A percentile compares a stretch with the other conserved stretches of the same genome.
phyloP scores from a whole-genome alignment of 2,888 invertebrate genomes.

The Pseudeuparius sepicola region DNA sequence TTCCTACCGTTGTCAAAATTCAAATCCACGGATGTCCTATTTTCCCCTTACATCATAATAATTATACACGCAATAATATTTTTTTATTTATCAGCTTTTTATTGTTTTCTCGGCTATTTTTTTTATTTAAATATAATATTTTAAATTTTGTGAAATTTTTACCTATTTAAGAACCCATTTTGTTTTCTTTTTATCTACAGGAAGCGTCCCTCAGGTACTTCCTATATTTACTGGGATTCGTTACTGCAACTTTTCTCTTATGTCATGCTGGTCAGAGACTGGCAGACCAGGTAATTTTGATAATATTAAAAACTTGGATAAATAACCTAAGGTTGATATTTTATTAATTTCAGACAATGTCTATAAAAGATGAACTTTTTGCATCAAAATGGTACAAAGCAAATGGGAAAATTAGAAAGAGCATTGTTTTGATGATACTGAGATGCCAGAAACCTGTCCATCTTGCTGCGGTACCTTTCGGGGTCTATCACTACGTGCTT shows the following conservation, averaged over 20 bases:
- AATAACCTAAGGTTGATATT: too few species aligned
- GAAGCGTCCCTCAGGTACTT: constrained; percentile 13
- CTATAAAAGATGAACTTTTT: constrained; percentile 12
- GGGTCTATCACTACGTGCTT: constrained; percentile 12
- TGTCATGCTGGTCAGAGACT: constrained; percentile 14
- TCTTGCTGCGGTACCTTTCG: constrained; percentile 13
- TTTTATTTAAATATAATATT: too few species aligned
- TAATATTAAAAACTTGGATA: too few species aligned
- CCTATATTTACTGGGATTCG: constrained; percentile 14
- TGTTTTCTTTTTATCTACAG: too few species aligned
- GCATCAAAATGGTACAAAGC: constrained; percentile 11
- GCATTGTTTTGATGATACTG: constrained; percentile 9
- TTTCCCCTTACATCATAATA: too few species aligned
- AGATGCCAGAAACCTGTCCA: constrained; percentile 13
- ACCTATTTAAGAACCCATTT: too few species aligned
- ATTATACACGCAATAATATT: too few species aligned
- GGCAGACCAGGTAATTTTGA: constrained; percentile 10
- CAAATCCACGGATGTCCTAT: too few species aligned
- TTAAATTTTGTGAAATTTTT: too few species aligned
- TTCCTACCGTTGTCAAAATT: too few species aligned
- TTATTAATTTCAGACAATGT: constrained; percentile 12
- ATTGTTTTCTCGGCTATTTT: too few species aligned
- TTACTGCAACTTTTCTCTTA: constrained; percentile 12
- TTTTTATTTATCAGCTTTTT: too few species aligned
- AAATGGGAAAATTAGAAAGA: constrained; percentile 5